A percentile compares a stretch with the other conserved stretches of the same genome.
Conservation (phyloP, 2,113 vertebrate genomes). For the Dicaeum eximium region DNA sequence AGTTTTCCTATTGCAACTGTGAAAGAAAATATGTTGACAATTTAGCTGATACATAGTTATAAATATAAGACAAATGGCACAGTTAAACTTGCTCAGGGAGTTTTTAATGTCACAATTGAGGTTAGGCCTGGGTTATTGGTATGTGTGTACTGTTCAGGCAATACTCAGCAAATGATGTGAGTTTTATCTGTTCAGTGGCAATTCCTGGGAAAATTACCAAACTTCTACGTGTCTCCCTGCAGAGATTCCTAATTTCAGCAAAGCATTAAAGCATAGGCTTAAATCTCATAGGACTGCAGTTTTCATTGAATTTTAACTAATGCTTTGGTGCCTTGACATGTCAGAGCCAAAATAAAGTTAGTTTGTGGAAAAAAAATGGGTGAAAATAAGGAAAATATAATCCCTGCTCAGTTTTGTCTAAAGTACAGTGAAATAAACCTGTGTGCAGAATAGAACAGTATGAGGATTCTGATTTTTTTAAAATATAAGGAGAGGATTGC, state of each 20-base stretch:
- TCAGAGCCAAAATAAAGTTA: background rate
- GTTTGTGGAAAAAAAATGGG: background rate
- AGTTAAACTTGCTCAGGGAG: background rate
- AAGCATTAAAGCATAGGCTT: background rate
- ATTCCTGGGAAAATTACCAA: background rate
- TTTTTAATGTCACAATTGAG: background rate
- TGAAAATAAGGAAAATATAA: background rate
- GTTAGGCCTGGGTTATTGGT: background rate
- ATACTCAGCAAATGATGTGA: background rate
- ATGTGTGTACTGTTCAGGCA: background rate
- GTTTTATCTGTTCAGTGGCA: background rate
- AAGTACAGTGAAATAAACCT: background rate
- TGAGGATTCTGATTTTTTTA: background rate
- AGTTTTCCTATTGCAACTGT: background rate
- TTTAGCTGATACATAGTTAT: background rate
- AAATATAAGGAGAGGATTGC: background rate
- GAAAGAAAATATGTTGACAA: background rate
- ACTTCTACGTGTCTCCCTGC: background rate
- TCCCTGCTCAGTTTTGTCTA: rapidly evolving
- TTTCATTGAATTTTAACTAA: background rate
- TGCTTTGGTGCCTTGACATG: background rate
- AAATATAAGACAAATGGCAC: background rate
- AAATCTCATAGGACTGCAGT: background rate
- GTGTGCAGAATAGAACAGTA: background rate
- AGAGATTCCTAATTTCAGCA: background rate